Conservation (phyloP, 1,140 invertebrate genomes). For the Hyles vespertilio region DNA sequence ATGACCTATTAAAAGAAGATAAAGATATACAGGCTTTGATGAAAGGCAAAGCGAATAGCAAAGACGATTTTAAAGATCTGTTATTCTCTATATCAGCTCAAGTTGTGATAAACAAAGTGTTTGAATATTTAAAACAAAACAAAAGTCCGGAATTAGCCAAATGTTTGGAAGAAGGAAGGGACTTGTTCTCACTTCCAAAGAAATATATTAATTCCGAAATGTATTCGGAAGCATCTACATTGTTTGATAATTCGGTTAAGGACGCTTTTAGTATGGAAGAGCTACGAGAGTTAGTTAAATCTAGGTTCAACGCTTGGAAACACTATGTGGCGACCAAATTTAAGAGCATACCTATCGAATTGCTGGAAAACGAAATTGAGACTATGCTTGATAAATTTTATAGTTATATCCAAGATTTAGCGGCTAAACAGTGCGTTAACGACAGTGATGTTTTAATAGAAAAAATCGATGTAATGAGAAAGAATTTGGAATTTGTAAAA, state of each 20-base stretch:
- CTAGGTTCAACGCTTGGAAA: conserved; percentile 57
- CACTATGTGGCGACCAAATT: conserved; percentile 52
- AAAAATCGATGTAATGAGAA: conserved; percentile 45
- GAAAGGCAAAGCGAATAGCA: conserved; percentile 44
- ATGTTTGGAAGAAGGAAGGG: conserved; percentile 48
- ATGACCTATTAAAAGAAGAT: conserved; percentile 52
- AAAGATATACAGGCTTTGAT: conserved; percentile 48
- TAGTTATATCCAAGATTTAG: conserved; percentile 55
- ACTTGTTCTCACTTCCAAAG: conserved; percentile 33
- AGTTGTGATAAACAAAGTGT: conserved; percentile 62
- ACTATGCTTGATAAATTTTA: conserved; percentile 59
- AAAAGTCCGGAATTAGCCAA: conserved; percentile 51
- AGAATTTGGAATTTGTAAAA: conserved; percentile 26
- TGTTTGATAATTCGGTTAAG: conserved; percentile 62
- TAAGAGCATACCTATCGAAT: conserved; percentile 54
- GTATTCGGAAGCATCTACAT: conserved; percentile 46
- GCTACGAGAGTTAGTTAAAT: conserved; percentile 44
- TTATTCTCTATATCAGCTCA: conserved; percentile 58
- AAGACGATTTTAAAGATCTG: conserved; percentile 56
- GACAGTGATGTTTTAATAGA: conserved; percentile 52
- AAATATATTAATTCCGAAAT: conserved; percentile 48
- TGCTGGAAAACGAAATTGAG: conserved; percentile 57
- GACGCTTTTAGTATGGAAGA: conserved; percentile 59
- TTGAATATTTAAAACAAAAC: conserved; percentile 58
- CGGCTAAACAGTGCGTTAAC: conserved; percentile 39